Evolutionary conservation across 53 echinoderm and acorn worm species (phyloP), one percentile per base, ranked within the genome.

Genomic region (Antedon mediterranea): DNA sequence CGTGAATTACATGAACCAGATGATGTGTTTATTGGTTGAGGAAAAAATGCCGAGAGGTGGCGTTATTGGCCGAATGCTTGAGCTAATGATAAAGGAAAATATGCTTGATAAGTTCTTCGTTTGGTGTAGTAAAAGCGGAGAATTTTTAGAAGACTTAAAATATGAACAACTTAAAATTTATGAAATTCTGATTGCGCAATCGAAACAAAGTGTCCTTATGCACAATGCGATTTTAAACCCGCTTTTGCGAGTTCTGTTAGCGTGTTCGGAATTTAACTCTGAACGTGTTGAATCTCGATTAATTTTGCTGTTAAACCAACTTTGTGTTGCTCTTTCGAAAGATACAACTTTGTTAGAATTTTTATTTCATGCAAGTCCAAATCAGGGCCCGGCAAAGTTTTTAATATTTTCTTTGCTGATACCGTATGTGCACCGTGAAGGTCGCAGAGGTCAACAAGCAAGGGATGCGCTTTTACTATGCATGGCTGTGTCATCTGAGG

Each of bases 311-410:
- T 79, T 98, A 29, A 93, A 98, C 76, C 92, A 93, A 77, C 88
- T 98, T 11, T 98, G 98, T 72, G 90, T 98, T 28, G 90, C 89
- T 30, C 80, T 98, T 70, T 87, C 98, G 31, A 82, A 86, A 78
- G 98, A 98, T 57, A 86, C 93, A 31, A 80, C 81, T 32, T 84
- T 98, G 27, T 76, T 98, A 34, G 92, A 98, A 74, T 98, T 90
- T 34, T 84, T 98, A 31, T 98, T 98, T 78, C 92, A 98, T 74
- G 98, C 98, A 86, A 98, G 98, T 74, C 92, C 98, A 30, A 92
- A 90, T 90, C 93, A 98, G 75, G 98, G 98, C 15, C 98, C 98
- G 9, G 98, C 98, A 75, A 98, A 98, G 88, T 98, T 98, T 71
- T 85, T 98, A 0, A 88, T 98, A 57, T 98, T 98, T 84, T 98